Conservation (phyloP, 2,888 invertebrate species). For the Hirtodrosophila histrioides region DNA sequence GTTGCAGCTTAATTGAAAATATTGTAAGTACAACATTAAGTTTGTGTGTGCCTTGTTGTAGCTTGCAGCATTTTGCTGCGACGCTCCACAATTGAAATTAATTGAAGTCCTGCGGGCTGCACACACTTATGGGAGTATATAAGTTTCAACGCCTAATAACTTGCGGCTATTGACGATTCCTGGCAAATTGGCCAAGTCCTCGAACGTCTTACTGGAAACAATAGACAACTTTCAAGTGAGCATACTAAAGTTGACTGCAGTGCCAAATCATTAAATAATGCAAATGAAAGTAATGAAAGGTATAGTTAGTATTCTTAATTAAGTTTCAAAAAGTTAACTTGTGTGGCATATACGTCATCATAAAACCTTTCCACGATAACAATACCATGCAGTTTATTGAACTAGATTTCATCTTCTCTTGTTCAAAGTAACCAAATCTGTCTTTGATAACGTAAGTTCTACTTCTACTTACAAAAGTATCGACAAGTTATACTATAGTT, state of each 20-base stretch:
- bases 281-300: background rate
- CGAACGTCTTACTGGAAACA: conserved; percentile 14
- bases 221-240: conserved; percentile 36
- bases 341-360: no score
- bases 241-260: conserved; percentile 18
- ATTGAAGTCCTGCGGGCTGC: conserved; percentile 59
- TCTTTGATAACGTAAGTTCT: no score
- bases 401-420: no score
- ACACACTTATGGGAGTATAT: conserved; percentile 29
- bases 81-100: conserved; percentile 70
- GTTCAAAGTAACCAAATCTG: no score
- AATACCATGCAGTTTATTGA: no score
- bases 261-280: conserved; percentile 11
- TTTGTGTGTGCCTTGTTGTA: conserved; percentile 55
- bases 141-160: conserved; percentile 65
- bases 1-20: conserved; percentile 78
- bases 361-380: no score
- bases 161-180: conserved; percentile 57
- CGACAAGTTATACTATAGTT: no score
- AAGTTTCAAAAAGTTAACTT: no score
- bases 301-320: no score
- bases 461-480: no score
- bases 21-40: conserved; percentile 60
- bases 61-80: conserved; percentile 61
- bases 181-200: conserved; percentile 22